These are phyloP conservation scores for Eristalis intricaria DNA, from an alignment of 2,888 invertebrate genomes.

Conservation along the genomic window DNA sequence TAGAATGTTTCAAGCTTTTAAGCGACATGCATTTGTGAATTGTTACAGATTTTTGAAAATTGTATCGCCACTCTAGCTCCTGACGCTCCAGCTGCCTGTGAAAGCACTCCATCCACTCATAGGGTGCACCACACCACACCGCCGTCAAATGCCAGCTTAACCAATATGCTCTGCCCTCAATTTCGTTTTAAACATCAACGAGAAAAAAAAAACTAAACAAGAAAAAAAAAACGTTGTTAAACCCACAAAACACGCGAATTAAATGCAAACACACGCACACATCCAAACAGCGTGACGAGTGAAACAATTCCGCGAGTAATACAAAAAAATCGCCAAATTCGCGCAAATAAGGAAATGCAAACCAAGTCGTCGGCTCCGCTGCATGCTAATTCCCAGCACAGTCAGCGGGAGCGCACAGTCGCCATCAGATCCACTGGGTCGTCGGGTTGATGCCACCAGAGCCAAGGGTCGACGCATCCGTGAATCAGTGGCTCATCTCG, in stretches of 20 bases:
- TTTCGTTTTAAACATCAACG: not conserved
- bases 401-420: not conserved
- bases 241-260: slow-evolving; percentile 11
- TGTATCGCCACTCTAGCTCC: too few species aligned
- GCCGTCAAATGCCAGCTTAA: not conserved
- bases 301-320: not conserved
- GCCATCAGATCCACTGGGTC: too few species aligned
- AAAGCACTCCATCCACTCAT: not conserved
- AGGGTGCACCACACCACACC: not conserved
- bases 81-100: too few species aligned
- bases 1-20: too few species aligned
- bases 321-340: slow-evolving; percentile 7
- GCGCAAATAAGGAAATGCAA: slow-evolving; percentile 54
- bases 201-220: not conserved
- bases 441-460: slow-evolving; percentile 17
- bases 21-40: too few species aligned
- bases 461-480: not conserved
- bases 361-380: not conserved
- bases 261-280: slow-evolving; percentile 32
- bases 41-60: too few species aligned
- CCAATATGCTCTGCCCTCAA: not conserved
- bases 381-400: not conserved
- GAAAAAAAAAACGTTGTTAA: not conserved
- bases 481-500: not conserved
- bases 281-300: slow-evolving; percentile 10